These are phyloP conservation scores for Chinchilla lanigera DNA, from an alignment of 2,113 vertebrate species.

Conservation along the genomic window DNA sequence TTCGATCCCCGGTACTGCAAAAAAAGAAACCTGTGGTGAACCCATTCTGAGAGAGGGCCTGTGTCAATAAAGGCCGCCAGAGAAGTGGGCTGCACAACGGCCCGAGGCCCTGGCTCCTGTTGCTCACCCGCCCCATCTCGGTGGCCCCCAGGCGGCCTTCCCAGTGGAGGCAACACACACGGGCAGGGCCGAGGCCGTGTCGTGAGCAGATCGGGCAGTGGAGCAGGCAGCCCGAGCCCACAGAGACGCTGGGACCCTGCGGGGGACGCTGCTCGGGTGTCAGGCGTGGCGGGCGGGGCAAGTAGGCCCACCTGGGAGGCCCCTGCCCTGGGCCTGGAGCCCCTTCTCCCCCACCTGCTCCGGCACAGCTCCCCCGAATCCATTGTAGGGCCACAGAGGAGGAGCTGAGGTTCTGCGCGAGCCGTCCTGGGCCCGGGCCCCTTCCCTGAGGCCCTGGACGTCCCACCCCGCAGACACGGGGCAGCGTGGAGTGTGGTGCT, in stretches of 20 bases:
- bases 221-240: background rate
- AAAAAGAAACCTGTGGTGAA: too few species aligned
- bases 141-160: background rate
- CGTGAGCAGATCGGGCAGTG: background rate
- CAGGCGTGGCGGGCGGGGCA: background rate
- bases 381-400: fast-evolving
- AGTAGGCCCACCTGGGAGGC: background rate
- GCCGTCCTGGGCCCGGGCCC: background rate
- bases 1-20: too few species aligned
- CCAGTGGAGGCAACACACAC: background rate
- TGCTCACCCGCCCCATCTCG: background rate
- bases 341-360: background rate
- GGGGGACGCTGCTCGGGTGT: too few species aligned
- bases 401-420: fast-evolving
- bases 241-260: fast-evolving
- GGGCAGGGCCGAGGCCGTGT: background rate
- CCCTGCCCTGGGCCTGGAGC: background rate
- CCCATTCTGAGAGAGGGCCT: background rate
- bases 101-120: background rate
- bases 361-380: too few species aligned
- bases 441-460: background rate
- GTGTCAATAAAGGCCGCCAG: background rate
- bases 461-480: fast-evolving
- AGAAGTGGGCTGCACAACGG: fast-evolving
- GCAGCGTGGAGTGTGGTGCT: background rate